A percentile compares a stretch with the other conserved stretches of the same genome.
Evolutionary conservation across 2,888 invertebrate species (phyloP).

Genomic region (Anagyrus pseudococci): DNA sequence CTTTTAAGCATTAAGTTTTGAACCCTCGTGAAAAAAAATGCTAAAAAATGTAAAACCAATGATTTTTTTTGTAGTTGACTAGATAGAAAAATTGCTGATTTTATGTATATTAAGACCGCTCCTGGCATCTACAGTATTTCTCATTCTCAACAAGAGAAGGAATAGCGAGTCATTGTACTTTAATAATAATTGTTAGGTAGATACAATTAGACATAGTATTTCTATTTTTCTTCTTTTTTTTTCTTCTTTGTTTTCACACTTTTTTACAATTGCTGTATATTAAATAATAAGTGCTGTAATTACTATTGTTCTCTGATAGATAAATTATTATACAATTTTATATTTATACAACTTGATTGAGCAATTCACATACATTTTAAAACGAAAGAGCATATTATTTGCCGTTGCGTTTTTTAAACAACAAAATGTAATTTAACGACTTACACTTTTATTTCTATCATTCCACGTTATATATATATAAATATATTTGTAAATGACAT

Average conservation of each 20-base stretch:
- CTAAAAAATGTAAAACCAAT: background rate
- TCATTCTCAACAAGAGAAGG: slow-evolving; percentile 11
- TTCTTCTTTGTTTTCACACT: slow-evolving; percentile 21
- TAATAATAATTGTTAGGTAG: slow-evolving; percentile 24
- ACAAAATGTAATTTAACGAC: background rate
- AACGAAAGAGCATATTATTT: background rate
- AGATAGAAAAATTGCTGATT: slow-evolving; percentile 22
- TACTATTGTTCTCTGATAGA: slow-evolving; percentile 6
- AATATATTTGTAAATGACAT: background rate
- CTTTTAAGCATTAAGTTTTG: background rate
- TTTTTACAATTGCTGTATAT: slow-evolving; percentile 19
- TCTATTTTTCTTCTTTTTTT: slow-evolving; percentile 23
- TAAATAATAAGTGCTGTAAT: slow-evolving; percentile 17
- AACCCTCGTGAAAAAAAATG: background rate
- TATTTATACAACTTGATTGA: slow-evolving; percentile 11
- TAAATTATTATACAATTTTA: slow-evolving; percentile 18
- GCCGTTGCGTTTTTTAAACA: background rate
- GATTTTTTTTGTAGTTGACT: slow-evolving; percentile 14
- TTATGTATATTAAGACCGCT: slow-evolving; percentile 11
- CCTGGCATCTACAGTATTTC: slow-evolving; percentile 16
- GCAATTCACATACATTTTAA: slow-evolving; percentile 4
- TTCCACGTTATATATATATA: background rate
- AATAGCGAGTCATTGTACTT: slow-evolving; percentile 16
- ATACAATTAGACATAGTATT: slow-evolving; percentile 16
- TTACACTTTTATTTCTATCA: background rate